A percentile compares a stretch with the other conserved stretches of the same genome.
Conservation (phyloP, 2,888 invertebrate species). For the Rhogogaster chlorosoma region DNA sequence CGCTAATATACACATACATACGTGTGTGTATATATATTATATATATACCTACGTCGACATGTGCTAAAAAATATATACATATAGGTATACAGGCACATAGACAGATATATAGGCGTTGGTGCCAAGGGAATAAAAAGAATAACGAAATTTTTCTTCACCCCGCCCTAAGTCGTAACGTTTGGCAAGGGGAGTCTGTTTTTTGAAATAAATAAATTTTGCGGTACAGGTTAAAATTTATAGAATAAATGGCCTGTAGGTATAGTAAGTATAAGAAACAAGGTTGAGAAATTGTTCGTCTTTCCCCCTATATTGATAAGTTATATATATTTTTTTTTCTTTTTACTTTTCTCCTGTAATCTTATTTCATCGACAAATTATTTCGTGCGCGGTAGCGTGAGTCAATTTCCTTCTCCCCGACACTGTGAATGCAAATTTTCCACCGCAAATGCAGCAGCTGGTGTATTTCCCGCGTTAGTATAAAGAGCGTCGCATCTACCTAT, state of each 20-base stretch:
- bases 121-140: slow-evolving; percentile 33
- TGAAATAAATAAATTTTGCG: slow-evolving; percentile 16
- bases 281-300: neutral
- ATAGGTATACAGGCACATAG: neutral
- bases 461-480: slow-evolving; percentile 40
- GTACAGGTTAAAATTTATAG: neutral
- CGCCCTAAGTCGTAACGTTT: neutral
- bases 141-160: slow-evolving; percentile 2
- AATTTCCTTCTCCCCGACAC: slow-evolving; percentile 29
- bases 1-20: slow-evolving; percentile 20
- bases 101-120: neutral
- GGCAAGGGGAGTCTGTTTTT: neutral
- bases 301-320: neutral
- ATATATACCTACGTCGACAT: slow-evolving; percentile 2
- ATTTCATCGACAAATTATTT: slow-evolving; percentile 31
- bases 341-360: neutral
- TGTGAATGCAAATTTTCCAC: slow-evolving; percentile 38
- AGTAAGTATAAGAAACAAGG: neutral
- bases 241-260: neutral
- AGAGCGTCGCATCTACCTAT: neutral
- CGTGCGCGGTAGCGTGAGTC: slow-evolving; percentile 29
- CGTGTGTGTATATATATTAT: neutral
- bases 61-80: neutral
- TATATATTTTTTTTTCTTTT: neutral
- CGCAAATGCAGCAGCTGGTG: slow-evolving; percentile 44